Percentiles rank a stretch among this genome's conserved stretches.
Conservation (phyloP, 2,113 vertebrate species). For the Mirza zaza region DNA sequence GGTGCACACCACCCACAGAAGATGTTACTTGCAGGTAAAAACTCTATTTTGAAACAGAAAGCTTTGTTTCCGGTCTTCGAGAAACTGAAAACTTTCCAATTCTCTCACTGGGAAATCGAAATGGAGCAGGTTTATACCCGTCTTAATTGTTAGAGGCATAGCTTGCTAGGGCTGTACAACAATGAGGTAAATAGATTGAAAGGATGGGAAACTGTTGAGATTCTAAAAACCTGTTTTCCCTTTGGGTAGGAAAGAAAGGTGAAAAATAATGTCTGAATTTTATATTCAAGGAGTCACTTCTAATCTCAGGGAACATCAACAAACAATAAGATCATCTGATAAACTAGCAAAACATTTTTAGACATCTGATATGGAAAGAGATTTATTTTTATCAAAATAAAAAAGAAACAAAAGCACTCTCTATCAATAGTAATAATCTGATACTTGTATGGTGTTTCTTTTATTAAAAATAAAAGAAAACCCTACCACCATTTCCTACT, state of each 20-base stretch:
- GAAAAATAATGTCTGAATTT: neutral
- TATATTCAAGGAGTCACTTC: neutral
- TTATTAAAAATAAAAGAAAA: conserved; percentile 48
- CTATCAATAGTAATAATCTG: conserved; percentile 48
- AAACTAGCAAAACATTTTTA: conserved; percentile 40
- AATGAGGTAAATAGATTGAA: neutral
- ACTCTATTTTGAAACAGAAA: neutral
- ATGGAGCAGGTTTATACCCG: conserved; percentile 32
- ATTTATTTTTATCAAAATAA: conserved; percentile 67
- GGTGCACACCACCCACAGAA: neutral
- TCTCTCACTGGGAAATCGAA: neutral
- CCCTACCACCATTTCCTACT: conserved; percentile 58
- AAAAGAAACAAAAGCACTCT: conserved; percentile 56
- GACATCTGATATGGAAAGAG: neutral
- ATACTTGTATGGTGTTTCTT: conserved; percentile 46
- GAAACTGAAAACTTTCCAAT: conserved; percentile 21
- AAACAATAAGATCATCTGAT: conserved; percentile 20
- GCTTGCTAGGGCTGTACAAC: neutral
- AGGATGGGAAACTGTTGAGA: neutral
- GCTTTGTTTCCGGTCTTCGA: conserved; percentile 21
- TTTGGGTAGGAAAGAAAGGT: neutral
- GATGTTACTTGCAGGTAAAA: conserved; percentile 31
- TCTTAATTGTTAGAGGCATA: neutral
- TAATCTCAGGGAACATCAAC: neutral
- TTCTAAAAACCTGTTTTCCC: conserved; percentile 34